Evolutionary conservation across 2,888 invertebrate species (phyloP), one percentile per base, ranked within the genome.

Genomic region (Cataglyphis altisquamis): DNA sequence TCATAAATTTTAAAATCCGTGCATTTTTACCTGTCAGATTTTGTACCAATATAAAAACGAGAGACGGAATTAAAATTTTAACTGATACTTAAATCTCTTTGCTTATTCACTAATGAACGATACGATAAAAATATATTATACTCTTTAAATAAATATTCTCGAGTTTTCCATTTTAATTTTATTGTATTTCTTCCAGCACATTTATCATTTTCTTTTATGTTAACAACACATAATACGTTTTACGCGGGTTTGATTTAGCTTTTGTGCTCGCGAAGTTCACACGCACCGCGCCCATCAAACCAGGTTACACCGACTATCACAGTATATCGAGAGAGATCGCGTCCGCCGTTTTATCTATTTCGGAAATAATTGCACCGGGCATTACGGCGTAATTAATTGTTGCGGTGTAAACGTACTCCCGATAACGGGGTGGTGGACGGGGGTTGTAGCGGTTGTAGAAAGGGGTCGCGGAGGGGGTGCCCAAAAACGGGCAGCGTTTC

Each of bases 401-500:
- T 86, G 89, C 88, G 89, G 90, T 86, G 85, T 84, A 88, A 90
- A 89, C 86, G 84, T 80, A 84, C 75, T 77, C 85, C 63, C 82
- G 85, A 90, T 90, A 90, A 87, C 89, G 66, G 82, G 60, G 57
- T 32, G 18, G 52, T 32, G n/a, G 68, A 32, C n/a, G 45, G 64
- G 70, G 60, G 57, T 70, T 68, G 21, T 57, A 57, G 67, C 18
- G 21, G 55, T 8, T 48, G 52, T 12, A 68, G 68, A 29, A 25
- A 15, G 36, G 70, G 18, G 21, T 55, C 21, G 57, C 12, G 55
- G 67, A 15, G 57, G 84, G 78, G 84, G 86, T 87, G 84, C 82
- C 87, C 86, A 90, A 90, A 90, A 90, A 90, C 90, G 88, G 85
- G 73, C 87, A 87, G 88, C 90, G 87, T 90, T 90, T 90, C 88